Evolutionary conservation across 2,113 vertebrate genomes (phyloP).

Genomic region (Tauraco erythrolophus): DNA sequence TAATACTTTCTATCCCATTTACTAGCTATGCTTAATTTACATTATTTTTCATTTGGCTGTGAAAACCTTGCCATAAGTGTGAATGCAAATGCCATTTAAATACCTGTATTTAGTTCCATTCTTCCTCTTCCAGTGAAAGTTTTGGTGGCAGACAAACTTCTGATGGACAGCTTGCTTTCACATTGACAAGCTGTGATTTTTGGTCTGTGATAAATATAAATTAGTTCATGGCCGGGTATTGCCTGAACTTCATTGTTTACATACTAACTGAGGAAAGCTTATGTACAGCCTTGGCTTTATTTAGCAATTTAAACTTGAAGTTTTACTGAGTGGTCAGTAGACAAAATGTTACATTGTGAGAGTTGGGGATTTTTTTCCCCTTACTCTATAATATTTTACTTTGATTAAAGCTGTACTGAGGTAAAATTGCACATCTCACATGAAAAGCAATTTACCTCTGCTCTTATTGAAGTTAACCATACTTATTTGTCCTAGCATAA

Average conservation of each 20-base stretch:
- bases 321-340: conserved; percentile 53
- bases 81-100: conserved; percentile 26
- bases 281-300: conserved; percentile 14
- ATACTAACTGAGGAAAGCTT: conserved; percentile 2
- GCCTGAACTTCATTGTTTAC: conserved; percentile 12
- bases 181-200: not conserved
- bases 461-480: conserved; percentile 55
- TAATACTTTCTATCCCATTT: conserved; percentile 1
- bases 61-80: not conserved
- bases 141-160: conserved; percentile 19
- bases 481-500: conserved; percentile 58
- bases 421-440: conserved; percentile 39
- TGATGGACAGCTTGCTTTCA: not conserved
- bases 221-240: not conserved
- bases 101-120: conserved; percentile 2
- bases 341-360: conserved; percentile 47
- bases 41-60: conserved; percentile 12
- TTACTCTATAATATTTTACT: conserved; percentile 55
- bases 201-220: not conserved
- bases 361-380: not conserved
- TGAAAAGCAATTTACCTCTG: conserved; percentile 71
- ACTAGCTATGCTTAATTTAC: conserved; percentile 35
- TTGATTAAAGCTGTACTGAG: conserved; percentile 73
- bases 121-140: not conserved
- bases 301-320: conserved; percentile 45